Evolutionary conservation across 2,888 invertebrate species (phyloP).

Genomic region (Parnassius orleans): DNA sequence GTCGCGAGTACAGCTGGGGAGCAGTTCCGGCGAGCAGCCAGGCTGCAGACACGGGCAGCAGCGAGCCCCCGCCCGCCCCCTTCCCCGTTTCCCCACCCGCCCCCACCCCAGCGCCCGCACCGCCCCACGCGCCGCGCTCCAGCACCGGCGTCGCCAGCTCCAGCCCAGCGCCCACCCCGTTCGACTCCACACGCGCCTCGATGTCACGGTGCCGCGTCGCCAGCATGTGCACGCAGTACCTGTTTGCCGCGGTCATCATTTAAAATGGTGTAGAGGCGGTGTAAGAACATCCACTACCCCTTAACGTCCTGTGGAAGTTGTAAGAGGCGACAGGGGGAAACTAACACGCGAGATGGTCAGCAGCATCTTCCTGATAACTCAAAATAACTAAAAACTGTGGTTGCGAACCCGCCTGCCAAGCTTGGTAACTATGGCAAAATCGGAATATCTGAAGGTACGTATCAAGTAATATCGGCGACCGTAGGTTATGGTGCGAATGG

Average conservation of each 20-base stretch:
- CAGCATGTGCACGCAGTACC: constrained; percentile 74
- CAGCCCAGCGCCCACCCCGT: constrained; percentile 71
- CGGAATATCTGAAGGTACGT: too few species aligned
- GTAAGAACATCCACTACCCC: too few species aligned
- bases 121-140: constrained; percentile 58
- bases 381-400: too few species aligned
- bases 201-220: constrained; percentile 81
- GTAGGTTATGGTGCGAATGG: too few species aligned
- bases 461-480: neutral
- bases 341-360: too few species aligned
- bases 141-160: constrained; percentile 89
- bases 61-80: constrained; percentile 44
- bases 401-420: too few species aligned
- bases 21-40: constrained; percentile 86
- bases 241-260: constrained; percentile 25
- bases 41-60: constrained; percentile 84
- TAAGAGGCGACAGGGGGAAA: too few species aligned
- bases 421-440: too few species aligned
- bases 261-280: too few species aligned
- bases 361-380: too few species aligned
- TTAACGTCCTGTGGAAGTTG: too few species aligned
- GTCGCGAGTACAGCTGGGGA: constrained; percentile 79
- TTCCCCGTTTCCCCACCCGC: constrained; percentile 56
- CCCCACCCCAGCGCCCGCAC: constrained; percentile 31
- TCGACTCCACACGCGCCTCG: constrained; percentile 45